Conservation (phyloP, 2,113 vertebrate species). For the Pelvicachromis taeniatus region DNA sequence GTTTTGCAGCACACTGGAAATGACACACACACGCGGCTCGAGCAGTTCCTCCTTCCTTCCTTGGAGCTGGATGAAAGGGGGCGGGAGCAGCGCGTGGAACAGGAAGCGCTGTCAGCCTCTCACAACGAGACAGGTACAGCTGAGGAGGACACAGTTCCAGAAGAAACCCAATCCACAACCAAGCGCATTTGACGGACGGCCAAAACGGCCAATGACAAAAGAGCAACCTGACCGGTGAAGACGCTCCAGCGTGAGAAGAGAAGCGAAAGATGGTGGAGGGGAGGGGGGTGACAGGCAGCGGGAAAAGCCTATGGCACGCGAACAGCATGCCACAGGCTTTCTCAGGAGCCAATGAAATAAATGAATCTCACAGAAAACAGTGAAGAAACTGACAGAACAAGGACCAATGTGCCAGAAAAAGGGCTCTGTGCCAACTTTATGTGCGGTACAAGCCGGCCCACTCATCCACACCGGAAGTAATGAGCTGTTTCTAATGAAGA, state of each 20-base stretch:
- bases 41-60: constrained; percentile 46
- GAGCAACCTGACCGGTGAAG: not conserved
- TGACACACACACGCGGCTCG: constrained; percentile 49
- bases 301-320: not conserved
- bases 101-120: constrained; percentile 78
- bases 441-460: not conserved
- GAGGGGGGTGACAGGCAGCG: not conserved
- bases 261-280: not conserved
- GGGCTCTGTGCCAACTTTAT: not conserved
- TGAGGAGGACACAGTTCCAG: not conserved
- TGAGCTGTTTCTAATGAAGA: not conserved
- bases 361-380: constrained; percentile 19
- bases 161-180: constrained; percentile 35
- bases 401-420: not conserved
- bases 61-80: constrained; percentile 44
- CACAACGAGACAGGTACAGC: constrained; percentile 82
- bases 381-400: not conserved
- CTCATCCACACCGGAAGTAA: not conserved
- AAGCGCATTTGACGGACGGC: not conserved
- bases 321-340: not conserved
- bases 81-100: constrained; percentile 36
- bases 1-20: constrained; percentile 37
- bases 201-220: not conserved
- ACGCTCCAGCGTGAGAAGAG: not conserved
- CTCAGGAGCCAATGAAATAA: constrained; percentile 51